Evolutionary conservation across 2,113 vertebrate species (phyloP).

Genomic region (Thalassarche chlororhynchos): DNA sequence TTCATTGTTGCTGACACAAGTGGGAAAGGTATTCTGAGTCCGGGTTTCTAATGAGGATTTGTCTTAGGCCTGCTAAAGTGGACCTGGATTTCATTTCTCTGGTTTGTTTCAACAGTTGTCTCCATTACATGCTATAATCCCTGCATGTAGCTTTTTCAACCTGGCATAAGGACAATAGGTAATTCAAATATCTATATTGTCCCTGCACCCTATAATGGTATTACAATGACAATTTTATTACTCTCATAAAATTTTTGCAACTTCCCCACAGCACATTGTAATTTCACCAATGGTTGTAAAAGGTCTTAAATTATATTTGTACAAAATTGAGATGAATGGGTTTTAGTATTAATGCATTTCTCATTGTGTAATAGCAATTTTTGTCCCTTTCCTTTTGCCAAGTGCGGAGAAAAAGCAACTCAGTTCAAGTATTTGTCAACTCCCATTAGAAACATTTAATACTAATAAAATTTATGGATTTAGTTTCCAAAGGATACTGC

Average conservation of each 20-base stretch:
- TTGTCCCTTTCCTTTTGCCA: slow-evolving; percentile 83
- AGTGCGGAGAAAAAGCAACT: slow-evolving; percentile 84
- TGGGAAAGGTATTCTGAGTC: slow-evolving; percentile 7
- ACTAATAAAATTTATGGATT: slow-evolving; percentile 92
- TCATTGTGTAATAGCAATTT: slow-evolving; percentile 81
- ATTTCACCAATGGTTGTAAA: slow-evolving; percentile 88
- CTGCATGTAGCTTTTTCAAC: slow-evolving; percentile 39
- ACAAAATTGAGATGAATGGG: slow-evolving; percentile 88
- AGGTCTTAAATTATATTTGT: slow-evolving; percentile 90
- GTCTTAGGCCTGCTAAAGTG: slow-evolving; percentile 15
- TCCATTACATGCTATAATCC: slow-evolving; percentile 52
- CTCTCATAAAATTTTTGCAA: slow-evolving; percentile 89
- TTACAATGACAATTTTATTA: slow-evolving; percentile 87
- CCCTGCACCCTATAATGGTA: slow-evolving; percentile 68
- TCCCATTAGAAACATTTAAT: slow-evolving; percentile 97
- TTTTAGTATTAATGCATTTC: slow-evolving; percentile 82
- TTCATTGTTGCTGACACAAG: slow-evolving; percentile 18
- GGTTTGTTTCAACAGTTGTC: slow-evolving; percentile 55
- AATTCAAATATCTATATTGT: slow-evolving; percentile 72
- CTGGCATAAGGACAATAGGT: slow-evolving; percentile 47
- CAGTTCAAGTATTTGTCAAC: slow-evolving; percentile 96
- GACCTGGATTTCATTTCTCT: slow-evolving; percentile 33
- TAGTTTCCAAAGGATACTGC: slow-evolving; percentile 91
- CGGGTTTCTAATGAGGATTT: not conserved
- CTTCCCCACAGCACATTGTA: slow-evolving; percentile 87